Evolutionary conservation across 2,888 invertebrate species (phyloP), one percentile per base, ranked within the genome.

Genomic region (Panzeria rudis): DNA sequence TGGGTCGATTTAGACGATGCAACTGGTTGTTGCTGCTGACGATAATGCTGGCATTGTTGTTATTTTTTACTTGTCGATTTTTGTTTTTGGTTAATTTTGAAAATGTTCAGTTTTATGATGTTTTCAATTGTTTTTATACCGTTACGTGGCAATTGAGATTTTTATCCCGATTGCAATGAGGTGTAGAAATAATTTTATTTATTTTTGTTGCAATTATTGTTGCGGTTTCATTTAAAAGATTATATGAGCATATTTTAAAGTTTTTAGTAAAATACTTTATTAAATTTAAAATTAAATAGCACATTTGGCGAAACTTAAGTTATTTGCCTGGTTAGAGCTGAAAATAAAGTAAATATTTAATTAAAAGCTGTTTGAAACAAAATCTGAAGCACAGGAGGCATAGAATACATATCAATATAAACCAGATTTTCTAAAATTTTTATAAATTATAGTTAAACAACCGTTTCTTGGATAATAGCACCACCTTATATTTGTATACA

Each of bases 21-120:
- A 87, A 87, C 87, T 87, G 87, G 87, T 87, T 87, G 87, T 76
- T 83, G 73, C 71, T 61, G 71, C 54, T 35, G 82, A 61, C 29
- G 75, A 81, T 75, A 85, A 79, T 75, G 38, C 66, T 50, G 54
- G 68, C 56, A 52, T 56, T 62, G 62, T 54, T 61, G 62, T 71
- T 64, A 5, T 23, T 72, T 50, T 25, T 52, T 77, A 62, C 41
- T 80, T 68, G 50, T 69, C 56, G 41, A 81, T 75, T 75, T 79
- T 50, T 84, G 76, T 75, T 76, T 72, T 69, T 47, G 32, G 77
- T 72, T 82, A 80, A 82, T 87, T 73, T 72, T 44, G 35, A 72
- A 80, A 83, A 86, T 77, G 79, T 82, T 85, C 71, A 79, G 50
- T 82, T 82, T 82, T 85, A 75, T 75, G 78, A 85, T 38, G 59